Base-by-base conservation (phyloP, 1,140 invertebrate genomes). In the Drosophila quadrilineata region DNA sequence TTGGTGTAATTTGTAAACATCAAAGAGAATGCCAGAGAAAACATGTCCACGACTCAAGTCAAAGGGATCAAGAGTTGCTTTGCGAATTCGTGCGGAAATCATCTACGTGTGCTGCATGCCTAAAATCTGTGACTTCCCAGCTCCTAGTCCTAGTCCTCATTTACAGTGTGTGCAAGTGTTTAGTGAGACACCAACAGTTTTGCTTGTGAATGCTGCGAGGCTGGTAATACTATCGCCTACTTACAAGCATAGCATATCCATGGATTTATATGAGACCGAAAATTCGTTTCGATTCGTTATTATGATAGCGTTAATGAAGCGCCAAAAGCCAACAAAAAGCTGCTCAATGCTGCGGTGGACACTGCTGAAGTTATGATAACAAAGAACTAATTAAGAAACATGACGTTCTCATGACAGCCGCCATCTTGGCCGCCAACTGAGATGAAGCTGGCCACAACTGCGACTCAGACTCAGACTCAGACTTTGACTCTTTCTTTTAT, bases 21-120 rank as follows among this genome's bases (percentile, higher is more conserved):
- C 79, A 85, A 85, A 85, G 80, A 85, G 80, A 86, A 85, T 75
- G 72, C 66, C 64, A 74, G 75, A 66, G 71, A 79, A 85, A 86
- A 79, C 79, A 85, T 85, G 79, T 85, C 79, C 71, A 72, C 75
- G 80, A 85, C 80, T 85, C 79, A 85, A 85, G 79, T 85, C 79
- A 85, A 85, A 85, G 80, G 79, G 79, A 85, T 85, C 79, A 85
- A 85, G 79, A 85, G 80, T 85, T 85, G 79, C 79, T 85, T 85
- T 85, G 80, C 80, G 80, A 85, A 79, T 79, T 85, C 79, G 79
- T 85, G 79, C 79, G 79, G 80, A 85, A 85, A 85, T 85, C 79
- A 86, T 79, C 79, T 86, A 85, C 79, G 79, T 85, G 79, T 85
- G 80, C 71, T 71, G 79, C 66, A 85, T 85, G 75, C 71, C 79